Evolutionary conservation across 2,888 invertebrate species (phyloP), one percentile per base, ranked within the genome.

Genomic region (Drosophila mayaguana): DNA sequence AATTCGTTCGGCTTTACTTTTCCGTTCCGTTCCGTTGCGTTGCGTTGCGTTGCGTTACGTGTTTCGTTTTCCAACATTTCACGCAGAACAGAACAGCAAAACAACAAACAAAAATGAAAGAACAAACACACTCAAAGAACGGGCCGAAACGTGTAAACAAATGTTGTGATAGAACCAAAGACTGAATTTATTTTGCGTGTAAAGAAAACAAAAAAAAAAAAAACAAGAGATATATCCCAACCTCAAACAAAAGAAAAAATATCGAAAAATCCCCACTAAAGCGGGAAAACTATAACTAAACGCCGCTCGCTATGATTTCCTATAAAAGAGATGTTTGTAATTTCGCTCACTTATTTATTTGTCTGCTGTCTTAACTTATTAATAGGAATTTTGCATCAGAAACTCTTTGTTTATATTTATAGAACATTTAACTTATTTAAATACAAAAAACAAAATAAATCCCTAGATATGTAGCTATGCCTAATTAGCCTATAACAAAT

Each of bases 161-260:
- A 92, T 93, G 92, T 93, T 93, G 92, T 93, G 92, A 93, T 93
- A 93, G 92, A 92, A 92, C 93, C 93, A 93, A 93, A 93, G 92
- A 93, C 92, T 93, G 92, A 93, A 92, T 92, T 91, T 90, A 86
- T 91, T 91, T 91, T 88, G 86, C 89, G 89, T 86, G 90, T 86
- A 88, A 83, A 88, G 87, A 62, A 63, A 62, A 79, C 81, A 32
- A 69, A 50, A 36, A 42, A 59, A 18, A 14, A 51, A 18, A 28
- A 42, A 2, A 25, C 36, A 54, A 40, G 36, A 20, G 53, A 53
- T 28, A 32, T 36, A 2, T 28, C 63, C 68, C 78, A 53, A 42
- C 46, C 66, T 42, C 78, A 69, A 72, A 71, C 73, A 22, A 3
- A 18, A 22, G n/a, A 18, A 43, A 43, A 5, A 20, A 43, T 7